Percentiles rank a stretch among this genome's conserved stretches.
Evolutionary conservation across 2,888 invertebrate species (phyloP).

Genomic region (Imbricaverruca yamaguchii): DNA sequence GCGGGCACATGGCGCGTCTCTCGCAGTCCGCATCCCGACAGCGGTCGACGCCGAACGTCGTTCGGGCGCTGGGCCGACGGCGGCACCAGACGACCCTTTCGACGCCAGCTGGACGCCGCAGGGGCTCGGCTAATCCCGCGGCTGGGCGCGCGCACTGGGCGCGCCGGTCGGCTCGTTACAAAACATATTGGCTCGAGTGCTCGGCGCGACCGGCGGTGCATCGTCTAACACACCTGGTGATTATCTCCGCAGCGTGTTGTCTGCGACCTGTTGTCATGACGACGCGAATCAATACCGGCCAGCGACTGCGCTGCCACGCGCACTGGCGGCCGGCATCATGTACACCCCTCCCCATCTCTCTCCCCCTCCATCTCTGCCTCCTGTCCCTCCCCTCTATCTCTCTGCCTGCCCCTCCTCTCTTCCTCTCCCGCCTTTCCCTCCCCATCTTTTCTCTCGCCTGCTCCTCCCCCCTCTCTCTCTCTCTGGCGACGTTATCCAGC

Average conservation of each 20-base stretch:
- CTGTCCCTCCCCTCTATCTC: too few relatives aligned
- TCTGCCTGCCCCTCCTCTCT: too few relatives aligned
- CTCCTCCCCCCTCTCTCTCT: too few relatives aligned
- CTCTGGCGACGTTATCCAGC: too few relatives aligned
- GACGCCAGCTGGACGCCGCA: neutral
- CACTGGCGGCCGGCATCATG: too few relatives aligned
- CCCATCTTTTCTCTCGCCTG: too few relatives aligned
- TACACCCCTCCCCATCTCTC: too few relatives aligned
- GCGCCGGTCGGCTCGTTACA: neutral
- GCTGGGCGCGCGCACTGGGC: neutral
- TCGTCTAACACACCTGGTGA: constrained; percentile 1
- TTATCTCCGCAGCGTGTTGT: constrained; percentile 1
- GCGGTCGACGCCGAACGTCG: neutral
- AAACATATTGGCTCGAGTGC: neutral
- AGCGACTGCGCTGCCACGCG: too few relatives aligned
- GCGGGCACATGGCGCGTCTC: neutral
- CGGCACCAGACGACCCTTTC: neutral
- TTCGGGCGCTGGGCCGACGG: neutral
- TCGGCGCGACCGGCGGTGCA: neutral
- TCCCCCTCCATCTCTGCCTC: too few relatives aligned
- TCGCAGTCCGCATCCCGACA: neutral
- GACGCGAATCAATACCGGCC: constrained; percentile 2
- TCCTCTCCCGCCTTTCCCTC: too few relatives aligned
- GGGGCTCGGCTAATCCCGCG: neutral
- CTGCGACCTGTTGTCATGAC: neutral